Evolutionary conservation across 1,140 invertebrate species (phyloP), one percentile per base, ranked within the genome.

Genomic region (Plectrocnemia conspersa): DNA sequence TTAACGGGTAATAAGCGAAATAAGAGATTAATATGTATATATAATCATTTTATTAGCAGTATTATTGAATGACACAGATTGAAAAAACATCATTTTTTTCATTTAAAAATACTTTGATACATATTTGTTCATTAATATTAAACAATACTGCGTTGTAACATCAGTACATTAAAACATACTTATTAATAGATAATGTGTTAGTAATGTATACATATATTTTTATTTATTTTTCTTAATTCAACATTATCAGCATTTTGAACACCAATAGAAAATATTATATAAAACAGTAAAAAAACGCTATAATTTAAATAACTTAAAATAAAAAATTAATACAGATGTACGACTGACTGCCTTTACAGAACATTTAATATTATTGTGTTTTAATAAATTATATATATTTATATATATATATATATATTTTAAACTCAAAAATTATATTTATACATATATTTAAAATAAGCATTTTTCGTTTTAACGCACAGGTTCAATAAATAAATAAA

Each of bases 91-190:
- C n/a, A 33, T n/a, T n/a, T n/a, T n/a, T 18, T 33, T 47, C 27
- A 33, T 33, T 33, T 50, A 15, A 24, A 50, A 50, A 50, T 50
- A 50, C 47, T 50, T 50, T 36, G 25, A 35, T 33, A 48, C 40
- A 16, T 9, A 22, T 48, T 22, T 13, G 36, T 15, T 38, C 11
- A 21, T 22, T 38, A 50, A 50, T 18, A 38, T 50, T 38, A 5
- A 50, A 24, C 47, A 50, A 50, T 50, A 50, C 47, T 50, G 47
- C 19, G 23, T n/a, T n/a, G n/a, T n/a, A n/a, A n/a, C n/a, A n/a
- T n/a, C n/a, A n/a, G n/a, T n/a, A n/a, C n/a, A n/a, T n/a, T n/a
- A n/a, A n/a, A n/a, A n/a, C n/a, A n/a, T n/a, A n/a, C n/a, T n/a
- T n/a, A n/a, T n/a, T n/a, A n/a, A n/a, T n/a, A n/a, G n/a, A n/a